These are phyloP conservation scores for Lordiphosa collinella DNA, from an alignment of 1,140 invertebrate genomes.

Conservation along the genomic window DNA sequence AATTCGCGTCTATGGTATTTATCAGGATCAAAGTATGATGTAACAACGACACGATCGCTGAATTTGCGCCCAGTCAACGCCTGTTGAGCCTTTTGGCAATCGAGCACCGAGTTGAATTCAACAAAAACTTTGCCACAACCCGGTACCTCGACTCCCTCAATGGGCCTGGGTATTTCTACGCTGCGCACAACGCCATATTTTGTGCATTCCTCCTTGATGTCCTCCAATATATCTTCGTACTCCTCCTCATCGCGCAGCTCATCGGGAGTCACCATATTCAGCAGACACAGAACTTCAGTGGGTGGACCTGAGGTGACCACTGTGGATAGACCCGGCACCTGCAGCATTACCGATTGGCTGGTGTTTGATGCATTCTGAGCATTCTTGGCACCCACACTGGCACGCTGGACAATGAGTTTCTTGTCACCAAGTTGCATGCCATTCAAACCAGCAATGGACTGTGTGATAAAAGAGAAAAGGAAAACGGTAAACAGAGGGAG, in stretches of 20 bases:
- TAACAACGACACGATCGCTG: conserved; percentile 98
- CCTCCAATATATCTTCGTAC: conserved; percentile 99
- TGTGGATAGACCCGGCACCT: conserved; percentile 94
- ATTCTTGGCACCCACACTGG: conserved; percentile 97
- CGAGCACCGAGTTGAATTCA: conserved; percentile 97
- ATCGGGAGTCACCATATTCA: conserved; percentile 99
- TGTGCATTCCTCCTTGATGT: conserved; percentile 98
- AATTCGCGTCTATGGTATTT: conserved; percentile 99
- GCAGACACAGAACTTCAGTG: conserved; percentile 97
- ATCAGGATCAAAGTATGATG: conserved; percentile 99
- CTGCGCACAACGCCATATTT: conserved; percentile 98
- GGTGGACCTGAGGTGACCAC: conserved; percentile 93
- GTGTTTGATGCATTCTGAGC: conserved; percentile 86
- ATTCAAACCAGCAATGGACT: conserved; percentile 99
- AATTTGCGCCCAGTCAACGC: conserved; percentile 98
- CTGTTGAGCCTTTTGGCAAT: conserved; percentile 99
- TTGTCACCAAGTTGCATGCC: conserved; percentile 99
- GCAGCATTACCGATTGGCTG: conserved; percentile 85
- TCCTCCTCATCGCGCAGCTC: conserved; percentile 99
- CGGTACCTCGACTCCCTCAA: conserved; percentile 97
- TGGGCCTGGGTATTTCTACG: conserved; percentile 98
- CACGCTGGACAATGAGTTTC: conserved; percentile 98
- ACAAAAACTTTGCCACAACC: conserved; percentile 99
- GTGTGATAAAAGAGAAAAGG: conserved; percentile 68
- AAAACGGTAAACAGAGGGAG: neutral